Evolutionary conservation across 2,797 vertebrate genomes (phyloP).

Genomic region (Halcyon badia): DNA sequence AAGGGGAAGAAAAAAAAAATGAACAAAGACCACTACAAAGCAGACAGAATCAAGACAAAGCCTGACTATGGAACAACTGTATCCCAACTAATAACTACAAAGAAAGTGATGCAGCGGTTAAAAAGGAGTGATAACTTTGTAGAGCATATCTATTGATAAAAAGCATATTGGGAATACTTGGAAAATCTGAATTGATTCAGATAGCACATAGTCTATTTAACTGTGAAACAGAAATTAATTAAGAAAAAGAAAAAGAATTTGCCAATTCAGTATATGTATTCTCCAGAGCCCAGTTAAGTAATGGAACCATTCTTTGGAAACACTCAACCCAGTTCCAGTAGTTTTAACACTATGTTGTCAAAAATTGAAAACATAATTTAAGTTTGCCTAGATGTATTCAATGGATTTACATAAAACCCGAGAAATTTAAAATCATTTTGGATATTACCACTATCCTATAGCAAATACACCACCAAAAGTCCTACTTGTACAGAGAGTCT

Average conservation of each 20-base stretch:
- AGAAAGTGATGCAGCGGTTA: constrained; percentile 24
- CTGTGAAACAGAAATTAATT: constrained; percentile 11
- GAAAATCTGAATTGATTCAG: constrained; percentile 18
- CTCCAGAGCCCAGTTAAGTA: constrained; percentile 33
- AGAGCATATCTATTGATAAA: constrained; percentile 33
- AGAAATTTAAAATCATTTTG: not conserved
- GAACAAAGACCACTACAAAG: not conserved
- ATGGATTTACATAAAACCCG: not conserved
- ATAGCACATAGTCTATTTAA: constrained; percentile 2
- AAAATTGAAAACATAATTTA: not conserved
- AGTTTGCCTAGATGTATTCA: not conserved
- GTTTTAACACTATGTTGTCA: not conserved
- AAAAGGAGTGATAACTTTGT: constrained; percentile 13
- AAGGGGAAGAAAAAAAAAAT: not conserved
- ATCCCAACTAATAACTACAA: not conserved
- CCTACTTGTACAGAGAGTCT: not conserved
- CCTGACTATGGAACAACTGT: not conserved
- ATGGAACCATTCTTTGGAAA: not conserved
- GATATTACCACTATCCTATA: not conserved
- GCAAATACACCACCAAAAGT: not conserved
- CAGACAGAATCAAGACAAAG: constrained; percentile 6
- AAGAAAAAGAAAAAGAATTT: not conserved
- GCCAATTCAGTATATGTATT: not conserved
- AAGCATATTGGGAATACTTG: constrained; percentile 37
- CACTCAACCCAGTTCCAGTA: not conserved